Conservation (phyloP, 2,113 vertebrate genomes). For the Alethe castanea region DNA sequence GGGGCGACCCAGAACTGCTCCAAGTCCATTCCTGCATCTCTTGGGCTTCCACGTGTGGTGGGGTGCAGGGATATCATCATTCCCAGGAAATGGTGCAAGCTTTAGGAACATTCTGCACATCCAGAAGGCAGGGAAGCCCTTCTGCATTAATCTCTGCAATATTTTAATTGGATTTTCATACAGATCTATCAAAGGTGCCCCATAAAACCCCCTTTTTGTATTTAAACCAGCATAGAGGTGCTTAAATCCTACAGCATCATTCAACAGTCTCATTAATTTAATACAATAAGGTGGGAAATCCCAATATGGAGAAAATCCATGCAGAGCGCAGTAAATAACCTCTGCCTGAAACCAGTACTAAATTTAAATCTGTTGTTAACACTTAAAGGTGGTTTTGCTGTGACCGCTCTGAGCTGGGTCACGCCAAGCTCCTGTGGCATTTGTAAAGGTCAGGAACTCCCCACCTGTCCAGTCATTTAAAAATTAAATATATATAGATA, state of each 20-base stretch:
- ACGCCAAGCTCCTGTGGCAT: not conserved
- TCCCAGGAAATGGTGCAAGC: not conserved
- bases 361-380: not conserved
- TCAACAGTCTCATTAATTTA: not conserved
- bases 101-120: rapidly evolving
- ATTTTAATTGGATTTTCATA: not conserved
- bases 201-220: rapidly evolving
- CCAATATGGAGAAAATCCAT: not conserved
- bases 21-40: rapidly evolving
- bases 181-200: not conserved
- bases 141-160: rapidly evolving
- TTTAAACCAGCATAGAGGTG: not conserved
- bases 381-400: not conserved
- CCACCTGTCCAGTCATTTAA: not conserved
- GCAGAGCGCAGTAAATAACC: not conserved
- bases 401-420: rapidly evolving
- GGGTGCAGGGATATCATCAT: not conserved
- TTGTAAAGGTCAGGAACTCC: not conserved
- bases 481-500: not conserved
- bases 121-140: not conserved
- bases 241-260: not conserved
- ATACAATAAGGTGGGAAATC: not conserved
- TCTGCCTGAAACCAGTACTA: not conserved
- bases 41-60: not conserved
- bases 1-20: not conserved